Evolutionary conservation across 2,797 vertebrate species (phyloP).

Genomic region (Helostoma temminkii): DNA sequence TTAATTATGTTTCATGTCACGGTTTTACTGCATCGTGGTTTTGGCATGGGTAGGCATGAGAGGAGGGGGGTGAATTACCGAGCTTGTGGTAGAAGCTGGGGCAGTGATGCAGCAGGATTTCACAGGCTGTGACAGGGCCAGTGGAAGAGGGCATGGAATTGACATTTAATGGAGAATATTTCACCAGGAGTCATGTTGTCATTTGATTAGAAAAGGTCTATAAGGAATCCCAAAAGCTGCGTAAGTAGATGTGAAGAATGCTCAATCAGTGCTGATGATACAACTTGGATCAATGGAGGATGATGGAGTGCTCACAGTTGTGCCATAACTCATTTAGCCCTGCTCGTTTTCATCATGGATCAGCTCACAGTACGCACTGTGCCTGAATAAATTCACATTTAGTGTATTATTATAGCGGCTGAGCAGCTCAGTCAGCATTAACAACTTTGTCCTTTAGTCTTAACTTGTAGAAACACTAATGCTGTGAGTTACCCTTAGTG

Average conservation of each 20-base stretch:
- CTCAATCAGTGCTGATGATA: constrained; percentile 31
- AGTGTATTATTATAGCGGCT: constrained; percentile 39
- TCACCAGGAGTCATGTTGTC: constrained; percentile 51
- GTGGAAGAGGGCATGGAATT: constrained; percentile 61
- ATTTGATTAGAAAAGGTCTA: constrained; percentile 44
- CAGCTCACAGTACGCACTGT: constrained; percentile 40
- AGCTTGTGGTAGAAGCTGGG: constrained; percentile 77
- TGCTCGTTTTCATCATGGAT: constrained; percentile 44
- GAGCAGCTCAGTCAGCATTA: constrained; percentile 55
- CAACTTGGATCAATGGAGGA: constrained; percentile 63
- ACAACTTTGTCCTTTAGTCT: constrained; percentile 60
- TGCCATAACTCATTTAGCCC: constrained; percentile 67
- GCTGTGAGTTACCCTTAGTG: constrained; percentile 26
- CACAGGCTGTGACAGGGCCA: constrained; percentile 72
- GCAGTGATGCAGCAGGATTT: constrained; percentile 91
- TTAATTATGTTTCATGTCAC: constrained; percentile 40
- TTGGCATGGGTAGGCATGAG: constrained; percentile 24
- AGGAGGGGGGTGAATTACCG: constrained; percentile 62
- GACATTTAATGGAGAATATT: constrained; percentile 63
- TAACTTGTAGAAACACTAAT: constrained; percentile 45
- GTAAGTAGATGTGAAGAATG: constrained; percentile 35
- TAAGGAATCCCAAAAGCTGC: constrained; percentile 33
- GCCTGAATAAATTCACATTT: constrained; percentile 41
- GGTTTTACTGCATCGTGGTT: constrained; percentile 44
- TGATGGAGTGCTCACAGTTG: constrained; percentile 62